Evolutionary conservation across 2,797 vertebrate genomes (phyloP), one percentile per base, ranked within the genome.

Genomic region (Neoniphon sammara): DNA sequence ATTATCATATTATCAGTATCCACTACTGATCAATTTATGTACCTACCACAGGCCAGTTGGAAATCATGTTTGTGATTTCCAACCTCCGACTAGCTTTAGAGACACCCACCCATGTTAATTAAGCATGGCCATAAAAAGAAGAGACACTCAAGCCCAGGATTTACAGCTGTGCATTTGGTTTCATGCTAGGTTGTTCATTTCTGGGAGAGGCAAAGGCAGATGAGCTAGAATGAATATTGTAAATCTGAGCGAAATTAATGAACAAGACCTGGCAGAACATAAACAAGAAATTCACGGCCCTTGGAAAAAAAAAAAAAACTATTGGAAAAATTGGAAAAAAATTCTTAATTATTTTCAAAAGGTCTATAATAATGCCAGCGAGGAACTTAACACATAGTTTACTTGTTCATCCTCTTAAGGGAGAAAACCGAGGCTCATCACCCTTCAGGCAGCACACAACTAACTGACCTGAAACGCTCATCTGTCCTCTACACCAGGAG

Each of bases 401-500:
- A 86, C 86, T 82, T 87, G 80, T 59, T 70, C 70, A 72, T 62
- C 66, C 67, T 56, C 44, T 23, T n/a, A 50, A 63, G 58, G 39
- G 60, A 80, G 69, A 60, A 76, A 80, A 63, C 11, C 49, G 70
- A 65, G 50, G 66, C 54, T 70, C 2, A 1, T 57, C 56, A 68
- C 65, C 76, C 71, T 72, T 56, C 77, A 75, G 74, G 64, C 60
- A 30, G 20, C 66, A 59, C 47, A 31, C 73, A 62, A 54, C 70
- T 44, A 81, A 75, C 77, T 83, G 83, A 88, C 83, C 79, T 75
- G 81, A 86, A 86, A 88, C 65, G 55, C 77, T 85, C 74, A 42
- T 76, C 73, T 70, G 31, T 66, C 75, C 52, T 44, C 73, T 36
- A 61, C 64, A 80, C 61, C 58, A 18, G 73, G 70, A 61, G 34